phyloP scores from a whole-genome alignment of 2,888 invertebrate genomes.

The Subacronicta megacephala region DNA sequence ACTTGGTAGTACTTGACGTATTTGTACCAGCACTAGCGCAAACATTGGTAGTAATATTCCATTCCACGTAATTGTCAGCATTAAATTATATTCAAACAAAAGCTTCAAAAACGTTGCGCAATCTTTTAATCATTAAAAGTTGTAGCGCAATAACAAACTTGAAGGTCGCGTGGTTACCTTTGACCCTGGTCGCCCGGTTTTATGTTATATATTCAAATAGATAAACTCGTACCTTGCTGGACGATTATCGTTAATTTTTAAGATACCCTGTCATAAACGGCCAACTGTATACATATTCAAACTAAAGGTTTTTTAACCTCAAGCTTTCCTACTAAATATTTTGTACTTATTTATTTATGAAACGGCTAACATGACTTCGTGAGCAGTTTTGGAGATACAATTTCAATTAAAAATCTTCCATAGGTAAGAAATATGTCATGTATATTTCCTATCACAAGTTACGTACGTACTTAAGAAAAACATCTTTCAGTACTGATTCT shows the following conservation, averaged over 20 bases:
- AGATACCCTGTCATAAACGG: slow-evolving; percentile 23
- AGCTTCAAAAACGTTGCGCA: slow-evolving; percentile 24
- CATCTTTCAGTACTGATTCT: background rate
- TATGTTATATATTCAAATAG: slow-evolving; percentile 37
- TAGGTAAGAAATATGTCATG: too few relatives aligned
- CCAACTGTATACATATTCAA: slow-evolving; percentile 10
- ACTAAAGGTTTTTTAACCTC: slow-evolving; percentile 12
- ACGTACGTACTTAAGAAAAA: too few relatives aligned
- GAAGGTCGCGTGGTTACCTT: slow-evolving; percentile 46
- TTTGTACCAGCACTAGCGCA: background rate
- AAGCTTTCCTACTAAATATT: background rate
- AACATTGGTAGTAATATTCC: background rate
- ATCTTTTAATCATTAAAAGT: slow-evolving; percentile 37
- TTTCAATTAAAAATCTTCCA: too few relatives aligned
- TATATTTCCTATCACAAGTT: too few relatives aligned
- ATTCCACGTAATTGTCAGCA: background rate
- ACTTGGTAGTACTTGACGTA: background rate
- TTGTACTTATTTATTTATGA: background rate
- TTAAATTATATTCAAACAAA: slow-evolving; percentile 23
- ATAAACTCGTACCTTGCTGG: slow-evolving; percentile 19
- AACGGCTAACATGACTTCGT: too few relatives aligned
- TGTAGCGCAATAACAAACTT: slow-evolving; percentile 22
- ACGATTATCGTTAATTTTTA: slow-evolving; percentile 44
- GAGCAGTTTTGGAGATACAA: too few relatives aligned
- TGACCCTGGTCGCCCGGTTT: slow-evolving; percentile 36